These are phyloP conservation scores for Rugalucina vietnamica DNA, from an alignment of 2,888 invertebrate species.

Conservation along the genomic window DNA sequence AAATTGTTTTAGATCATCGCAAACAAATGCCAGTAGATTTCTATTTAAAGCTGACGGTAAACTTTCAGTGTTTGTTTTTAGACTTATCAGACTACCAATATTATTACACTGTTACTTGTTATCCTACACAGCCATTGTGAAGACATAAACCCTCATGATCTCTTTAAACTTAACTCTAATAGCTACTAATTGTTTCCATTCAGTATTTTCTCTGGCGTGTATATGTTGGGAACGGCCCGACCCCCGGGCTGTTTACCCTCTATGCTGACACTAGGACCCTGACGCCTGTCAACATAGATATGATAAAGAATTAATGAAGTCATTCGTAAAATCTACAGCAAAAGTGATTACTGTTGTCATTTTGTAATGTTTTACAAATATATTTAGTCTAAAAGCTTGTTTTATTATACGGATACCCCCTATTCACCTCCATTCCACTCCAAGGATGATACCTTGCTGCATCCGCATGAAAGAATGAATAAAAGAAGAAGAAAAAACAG, in stretches of 20 bases:
- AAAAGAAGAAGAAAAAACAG: too few relatives aligned
- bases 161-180: not conserved
- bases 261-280: not conserved
- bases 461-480: too few relatives aligned
- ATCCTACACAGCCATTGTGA: not conserved
- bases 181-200: not conserved
- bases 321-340: not conserved
- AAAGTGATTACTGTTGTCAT: too few relatives aligned
- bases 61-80: not conserved
- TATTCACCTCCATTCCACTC: too few relatives aligned
- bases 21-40: not conserved
- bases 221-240: not conserved
- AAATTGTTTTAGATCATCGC: conserved; percentile 1
- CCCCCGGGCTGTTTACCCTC: not conserved
- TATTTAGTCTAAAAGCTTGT: too few relatives aligned
- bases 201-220: not conserved
- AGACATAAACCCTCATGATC: not conserved
- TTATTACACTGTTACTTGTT: not conserved
- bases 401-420: too few relatives aligned
- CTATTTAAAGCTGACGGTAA: not conserved
- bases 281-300: not conserved
- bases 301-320: not conserved
- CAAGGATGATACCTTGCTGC: too few relatives aligned
- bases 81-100: not conserved
- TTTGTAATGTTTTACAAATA: too few relatives aligned